phyloP scores from a whole-genome alignment of 2,888 invertebrate species.

The Drosophila siamana region DNA sequence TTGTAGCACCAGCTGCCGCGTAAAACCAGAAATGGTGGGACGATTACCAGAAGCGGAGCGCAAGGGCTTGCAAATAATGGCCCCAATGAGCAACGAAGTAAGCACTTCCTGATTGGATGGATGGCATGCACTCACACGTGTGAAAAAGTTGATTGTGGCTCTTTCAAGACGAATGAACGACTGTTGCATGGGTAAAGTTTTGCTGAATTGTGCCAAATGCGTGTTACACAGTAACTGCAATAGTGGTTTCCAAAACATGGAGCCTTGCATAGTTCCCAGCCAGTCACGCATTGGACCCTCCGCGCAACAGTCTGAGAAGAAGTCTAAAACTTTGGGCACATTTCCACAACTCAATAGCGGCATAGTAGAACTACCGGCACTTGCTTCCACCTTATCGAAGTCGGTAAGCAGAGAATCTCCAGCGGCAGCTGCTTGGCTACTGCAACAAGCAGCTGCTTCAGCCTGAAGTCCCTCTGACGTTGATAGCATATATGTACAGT shows the following conservation, averaged over 20 bases:
- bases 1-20: constrained; percentile 93
- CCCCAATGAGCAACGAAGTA: constrained; percentile 89
- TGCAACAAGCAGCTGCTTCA: constrained; percentile 51
- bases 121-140: constrained; percentile 94
- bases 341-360: constrained; percentile 87
- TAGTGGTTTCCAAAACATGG: constrained; percentile 94
- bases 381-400: constrained; percentile 67
- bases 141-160: constrained; percentile 92
- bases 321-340: constrained; percentile 90
- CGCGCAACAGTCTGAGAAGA: constrained; percentile 92
- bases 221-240: constrained; percentile 91
- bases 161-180: constrained; percentile 89
- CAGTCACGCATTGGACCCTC: constrained; percentile 94
- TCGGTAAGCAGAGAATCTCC: constrained; percentile 61
- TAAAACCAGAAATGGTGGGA: constrained; percentile 91
- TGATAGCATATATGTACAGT: constrained; percentile 81
- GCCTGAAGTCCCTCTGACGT: constrained; percentile 35
- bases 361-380: constrained; percentile 5
- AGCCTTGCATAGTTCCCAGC: constrained; percentile 92
- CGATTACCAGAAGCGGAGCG: constrained; percentile 53
- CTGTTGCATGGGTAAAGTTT: constrained; percentile 83
- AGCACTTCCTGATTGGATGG: constrained; percentile 93
- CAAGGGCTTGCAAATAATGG: constrained; percentile 70
- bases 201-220: constrained; percentile 84
- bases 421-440: constrained; percentile 35